Percentiles rank a stretch among this genome's conserved stretches.
Evolutionary conservation across 2,797 vertebrate genomes (phyloP).

Genomic region (Malurus leucopterus): DNA sequence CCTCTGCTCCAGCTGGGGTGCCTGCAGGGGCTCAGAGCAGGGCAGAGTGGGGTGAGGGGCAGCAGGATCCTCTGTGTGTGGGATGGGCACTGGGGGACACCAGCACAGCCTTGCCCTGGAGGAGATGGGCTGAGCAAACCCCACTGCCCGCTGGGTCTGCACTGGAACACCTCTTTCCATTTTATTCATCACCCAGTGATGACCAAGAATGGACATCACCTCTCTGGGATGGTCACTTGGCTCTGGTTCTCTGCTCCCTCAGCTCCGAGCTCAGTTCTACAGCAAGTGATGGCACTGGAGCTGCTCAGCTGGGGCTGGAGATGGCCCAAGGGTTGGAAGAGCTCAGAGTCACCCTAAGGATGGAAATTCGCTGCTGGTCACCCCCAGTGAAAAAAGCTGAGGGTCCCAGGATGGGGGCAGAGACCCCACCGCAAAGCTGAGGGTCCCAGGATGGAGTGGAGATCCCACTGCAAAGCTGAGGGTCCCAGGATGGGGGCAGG

Average conservation of each 20-base stretch:
- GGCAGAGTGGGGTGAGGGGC: not conserved
- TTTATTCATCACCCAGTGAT: not conserved
- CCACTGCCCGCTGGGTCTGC: not conserved
- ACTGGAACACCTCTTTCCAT: not conserved
- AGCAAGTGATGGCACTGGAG: accelerated
- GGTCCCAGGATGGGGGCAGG: not conserved
- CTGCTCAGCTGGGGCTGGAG: not conserved
- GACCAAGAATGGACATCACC: not conserved
- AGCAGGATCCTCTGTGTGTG: not conserved
- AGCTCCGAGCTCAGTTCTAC: not conserved
- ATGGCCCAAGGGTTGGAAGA: not conserved
- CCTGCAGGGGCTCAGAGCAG: not conserved
- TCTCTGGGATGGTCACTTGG: not conserved
- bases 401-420: too few relatives aligned
- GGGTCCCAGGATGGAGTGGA: not conserved
- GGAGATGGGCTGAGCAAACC: not conserved
- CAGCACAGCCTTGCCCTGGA: not conserved
- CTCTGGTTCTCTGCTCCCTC: not conserved
- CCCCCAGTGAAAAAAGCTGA: too few relatives aligned
- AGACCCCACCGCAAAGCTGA: not conserved
- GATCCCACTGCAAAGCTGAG: not conserved
- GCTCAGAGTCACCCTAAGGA: not conserved
- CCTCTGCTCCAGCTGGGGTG: not conserved
- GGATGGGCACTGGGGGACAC: not conserved
- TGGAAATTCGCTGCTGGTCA: not conserved